Percentiles rank a stretch among this genome's conserved stretches.
phyloP scores from a whole-genome alignment of 1,140 invertebrate species.

The Ostrea denselamellosa region DNA sequence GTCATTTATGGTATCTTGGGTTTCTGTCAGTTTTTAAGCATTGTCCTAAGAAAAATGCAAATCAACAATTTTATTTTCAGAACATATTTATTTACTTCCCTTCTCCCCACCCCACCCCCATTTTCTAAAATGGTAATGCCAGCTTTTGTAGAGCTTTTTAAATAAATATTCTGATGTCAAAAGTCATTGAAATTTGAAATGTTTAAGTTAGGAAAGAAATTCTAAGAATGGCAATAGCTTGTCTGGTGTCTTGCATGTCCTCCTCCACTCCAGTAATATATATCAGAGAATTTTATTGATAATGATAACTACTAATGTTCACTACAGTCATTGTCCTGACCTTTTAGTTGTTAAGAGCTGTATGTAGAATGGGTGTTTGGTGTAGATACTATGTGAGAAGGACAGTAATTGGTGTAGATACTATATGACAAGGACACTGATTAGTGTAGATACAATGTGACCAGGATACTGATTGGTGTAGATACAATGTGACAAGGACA shows the following conservation, averaged over 20 bases:
- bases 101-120: too few species aligned
- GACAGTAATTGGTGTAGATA: too few species aligned
- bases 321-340: neutral
- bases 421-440: too few species aligned
- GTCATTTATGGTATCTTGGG: neutral
- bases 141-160: neutral
- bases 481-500: neutral
- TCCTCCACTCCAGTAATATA: neutral
- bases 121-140: neutral
- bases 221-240: conserved; percentile 11
- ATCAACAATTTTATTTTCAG: neutral
- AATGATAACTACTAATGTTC: neutral
- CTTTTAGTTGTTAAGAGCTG: neutral
- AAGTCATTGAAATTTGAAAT: neutral
- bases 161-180: neutral
- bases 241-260: neutral
- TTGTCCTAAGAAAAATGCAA: neutral
- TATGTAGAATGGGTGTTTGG: neutral
- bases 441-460: too few species aligned
- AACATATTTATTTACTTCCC: neutral
- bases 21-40: conserved; percentile 1
- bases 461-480: too few species aligned
- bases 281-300: neutral
- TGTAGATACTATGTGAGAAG: neutral
- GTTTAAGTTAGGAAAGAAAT: neutral